These are phyloP conservation scores for Otus sunia DNA, from an alignment of 2,113 vertebrate species.

Conservation along the genomic window DNA sequence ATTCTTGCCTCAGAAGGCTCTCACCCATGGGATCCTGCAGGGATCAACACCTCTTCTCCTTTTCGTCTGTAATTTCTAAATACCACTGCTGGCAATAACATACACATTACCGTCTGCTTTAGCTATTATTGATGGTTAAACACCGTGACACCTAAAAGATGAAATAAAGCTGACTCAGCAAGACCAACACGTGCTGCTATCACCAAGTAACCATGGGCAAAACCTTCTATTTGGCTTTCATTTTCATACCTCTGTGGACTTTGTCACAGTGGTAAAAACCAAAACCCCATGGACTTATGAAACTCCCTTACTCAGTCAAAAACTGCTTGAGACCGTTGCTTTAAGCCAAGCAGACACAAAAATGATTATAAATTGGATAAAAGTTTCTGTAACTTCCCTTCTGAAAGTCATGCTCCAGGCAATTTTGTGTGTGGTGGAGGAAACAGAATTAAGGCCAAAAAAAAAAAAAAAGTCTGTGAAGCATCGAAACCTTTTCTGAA, in stretches of 20 bases:
- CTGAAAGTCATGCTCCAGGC: conserved; percentile 34
- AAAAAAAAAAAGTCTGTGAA: background rate
- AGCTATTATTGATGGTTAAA: background rate
- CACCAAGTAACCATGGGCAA: background rate
- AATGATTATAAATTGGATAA: conserved; percentile 1
- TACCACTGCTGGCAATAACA: background rate
- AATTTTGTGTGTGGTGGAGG: background rate
- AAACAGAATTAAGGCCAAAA: background rate
- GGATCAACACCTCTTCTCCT: background rate
- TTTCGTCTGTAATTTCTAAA: background rate
- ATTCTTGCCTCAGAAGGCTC: background rate
- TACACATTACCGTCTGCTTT: background rate
- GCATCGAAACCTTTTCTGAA: background rate
- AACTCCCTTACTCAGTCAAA: background rate
- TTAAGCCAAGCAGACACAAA: background rate
- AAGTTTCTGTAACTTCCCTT: background rate
- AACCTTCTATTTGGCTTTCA: background rate
- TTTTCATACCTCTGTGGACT: background rate
- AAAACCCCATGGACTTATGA: background rate
- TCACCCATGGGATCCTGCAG: background rate
- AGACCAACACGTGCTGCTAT: background rate
- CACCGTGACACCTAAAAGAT: background rate
- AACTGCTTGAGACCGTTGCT: background rate
- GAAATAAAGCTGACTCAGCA: background rate
- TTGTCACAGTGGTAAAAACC: background rate